Base-by-base conservation (phyloP, 1,140 invertebrate species). In the Nilaparvata lugens region DNA sequence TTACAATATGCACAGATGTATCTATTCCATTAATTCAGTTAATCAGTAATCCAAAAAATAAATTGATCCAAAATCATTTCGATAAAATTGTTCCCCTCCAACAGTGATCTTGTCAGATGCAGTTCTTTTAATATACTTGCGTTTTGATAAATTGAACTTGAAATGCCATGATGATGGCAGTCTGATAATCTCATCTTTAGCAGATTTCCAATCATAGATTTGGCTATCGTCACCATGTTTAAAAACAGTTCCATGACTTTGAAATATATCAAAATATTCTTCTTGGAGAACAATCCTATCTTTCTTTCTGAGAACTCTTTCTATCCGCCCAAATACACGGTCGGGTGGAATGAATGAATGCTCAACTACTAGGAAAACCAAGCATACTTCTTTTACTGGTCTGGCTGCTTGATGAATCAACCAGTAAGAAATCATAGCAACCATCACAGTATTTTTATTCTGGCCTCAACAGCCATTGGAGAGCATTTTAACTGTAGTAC, bases 261-360 rank as follows among this genome's bases (percentile, higher is more conserved):
- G 2, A 60, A 60, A 56, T 28, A 60, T 52, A 45, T 56, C 42
- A 18, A 42, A 14, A 40, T 61, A 63, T 52, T 63, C 55, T n/a
- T 60, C 19, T 43, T 53, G 53, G 18, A 52, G 25, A 28, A 21
- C 45, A 11, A 70, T 62, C 4, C 51, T 65, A 25, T 65, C 61
- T 62, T 60, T 64, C 52, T 65, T 67, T 62, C 60, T 67, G 16
- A 67, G 35, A 19, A 35, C 18, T 64, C 67, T 67, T 66, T 71
- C 66, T 58, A 63, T 65, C 14, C 53, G n/a, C 3, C 62, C 70
- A 65, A 71, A 72, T 1, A 72, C 67, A 35, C 68, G 57, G 51
- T 70, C 69, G 1, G 70, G 65, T 2, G 69, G 68, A 23, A 72
- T 64, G 57, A 65, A 71, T 9, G 61, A 67, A 58, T 71, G 68